phyloP scores from a whole-genome alignment of 2,113 vertebrate genomes.

The Tragelaphus imberbis region DNA sequence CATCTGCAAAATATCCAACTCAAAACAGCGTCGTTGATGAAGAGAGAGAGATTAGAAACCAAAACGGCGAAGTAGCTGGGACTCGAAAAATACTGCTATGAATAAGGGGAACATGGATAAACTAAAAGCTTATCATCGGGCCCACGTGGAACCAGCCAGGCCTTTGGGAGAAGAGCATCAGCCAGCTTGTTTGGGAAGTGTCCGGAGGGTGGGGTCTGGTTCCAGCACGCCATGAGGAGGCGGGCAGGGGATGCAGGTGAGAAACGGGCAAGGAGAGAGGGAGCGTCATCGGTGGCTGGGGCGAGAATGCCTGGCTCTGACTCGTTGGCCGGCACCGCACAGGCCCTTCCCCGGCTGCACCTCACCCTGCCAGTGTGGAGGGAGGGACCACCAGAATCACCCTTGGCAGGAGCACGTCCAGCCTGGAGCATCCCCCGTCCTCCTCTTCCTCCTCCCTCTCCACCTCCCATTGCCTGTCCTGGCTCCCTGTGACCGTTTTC shows the following conservation, averaged over 20 bases:
- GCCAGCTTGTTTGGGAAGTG: no score
- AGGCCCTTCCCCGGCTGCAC: not conserved
- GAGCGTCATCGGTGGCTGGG: accelerated
- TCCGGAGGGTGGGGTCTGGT: not conserved
- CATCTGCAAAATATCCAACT: not conserved
- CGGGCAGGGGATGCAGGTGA: no score
- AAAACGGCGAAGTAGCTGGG: not conserved
- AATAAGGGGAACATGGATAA: not conserved
- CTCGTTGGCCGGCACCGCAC: not conserved
- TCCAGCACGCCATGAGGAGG: accelerated
- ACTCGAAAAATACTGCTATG: not conserved
- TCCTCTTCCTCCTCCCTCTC: no score
- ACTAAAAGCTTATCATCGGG: not conserved
- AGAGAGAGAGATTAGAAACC: not conserved
- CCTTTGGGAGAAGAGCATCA: not conserved
- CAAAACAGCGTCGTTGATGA: not conserved
- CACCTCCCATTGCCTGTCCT: not conserved
- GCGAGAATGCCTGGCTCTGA: not conserved
- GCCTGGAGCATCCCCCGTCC: not conserved
- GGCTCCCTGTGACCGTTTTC: not conserved
- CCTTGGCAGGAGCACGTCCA: not conserved
- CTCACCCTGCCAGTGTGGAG: not conserved
- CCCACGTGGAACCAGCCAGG: not conserved
- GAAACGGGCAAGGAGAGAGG: no score
- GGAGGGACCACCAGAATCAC: not conserved